Base-by-base conservation (phyloP, 2,888 invertebrate species). In the Calameuta pallipes region DNA sequence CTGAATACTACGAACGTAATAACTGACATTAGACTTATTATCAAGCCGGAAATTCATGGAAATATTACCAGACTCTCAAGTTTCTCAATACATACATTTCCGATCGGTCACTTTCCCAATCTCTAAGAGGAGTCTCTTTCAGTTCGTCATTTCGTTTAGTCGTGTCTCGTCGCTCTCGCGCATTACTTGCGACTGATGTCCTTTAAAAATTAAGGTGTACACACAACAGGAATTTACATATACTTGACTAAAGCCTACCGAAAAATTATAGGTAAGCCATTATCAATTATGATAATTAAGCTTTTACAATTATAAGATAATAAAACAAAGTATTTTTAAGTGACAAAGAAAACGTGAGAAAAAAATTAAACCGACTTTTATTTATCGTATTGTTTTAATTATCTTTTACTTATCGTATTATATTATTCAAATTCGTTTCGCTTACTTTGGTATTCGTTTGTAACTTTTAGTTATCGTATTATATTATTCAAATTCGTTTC, bases 101-200 rank as follows among this genome's bases (percentile, higher is more conserved):
- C 74, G 74, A 74, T 74, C 23, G 13, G 37, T 35, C 74, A 78
- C 84, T 83, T 82, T 81, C 81, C 79, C 79, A 82, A 81, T 79
- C 81, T 79, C 75, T 76, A 82, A 81, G 81, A 83, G 79, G 69
- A 41, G 37, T 13, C 74, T 71, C 76, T 79, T 80, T 78, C 83
- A 77, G 83, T 80, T 83, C 80, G 80, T 83, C 82, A 79, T 82
- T 78, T 77, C 81, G 84, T 85, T 85, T 83, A 85, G 85, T 85
- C 83, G 83, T 76, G 76, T 80, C 76, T 79, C 82, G 83, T 81
- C 85, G 78, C 82, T 83, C 83, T 75, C 79, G 41, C 82, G 74
- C 30, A 13, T 74, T 74, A n/a, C 74, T 6, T n/a, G 30, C 11
- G 71, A 34, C 31, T 71, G 34, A 33, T 30, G 23, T 6, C 30